Percentiles rank a stretch among this genome's conserved stretches.
Conservation (phyloP, 2,888 invertebrate genomes). For the Megamerina dolium region DNA sequence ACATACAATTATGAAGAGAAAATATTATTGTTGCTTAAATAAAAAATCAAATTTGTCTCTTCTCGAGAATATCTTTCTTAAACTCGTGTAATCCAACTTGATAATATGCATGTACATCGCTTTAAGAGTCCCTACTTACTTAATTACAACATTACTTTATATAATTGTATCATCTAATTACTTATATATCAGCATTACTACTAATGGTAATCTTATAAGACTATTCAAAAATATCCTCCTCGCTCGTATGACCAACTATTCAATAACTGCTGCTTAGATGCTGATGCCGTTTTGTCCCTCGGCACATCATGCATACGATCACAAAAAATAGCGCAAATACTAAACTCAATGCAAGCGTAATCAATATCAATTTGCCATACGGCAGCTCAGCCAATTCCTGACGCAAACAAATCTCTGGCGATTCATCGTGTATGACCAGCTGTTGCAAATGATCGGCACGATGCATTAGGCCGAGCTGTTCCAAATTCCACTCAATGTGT, state of each 20-base stretch:
- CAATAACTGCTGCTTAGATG: constrained; percentile 10
- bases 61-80: no score
- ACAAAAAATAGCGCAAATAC: constrained; percentile 43
- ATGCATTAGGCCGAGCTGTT: constrained; percentile 53
- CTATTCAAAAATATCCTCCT: background rate
- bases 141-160: constrained; percentile 5
- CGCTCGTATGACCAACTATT: constrained; percentile 1
- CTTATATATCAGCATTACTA: no score
- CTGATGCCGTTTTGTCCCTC: constrained; percentile 18
- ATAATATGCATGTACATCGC: no score
- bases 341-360: constrained; percentile 40
- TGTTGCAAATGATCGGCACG: constrained; percentile 49
- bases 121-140: no score
- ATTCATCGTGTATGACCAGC: constrained; percentile 65
- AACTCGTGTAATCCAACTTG: no score
- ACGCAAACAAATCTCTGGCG: constrained; percentile 64
- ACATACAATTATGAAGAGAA: no score
- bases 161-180: constrained; percentile 7
- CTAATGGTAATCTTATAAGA: no score
- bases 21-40: no score
- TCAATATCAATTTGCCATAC: constrained; percentile 42
- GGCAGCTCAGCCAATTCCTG: constrained; percentile 50
- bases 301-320: constrained; percentile 44
- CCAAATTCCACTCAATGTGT: constrained; percentile 57
- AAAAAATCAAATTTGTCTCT: no score